Base-by-base conservation (phyloP, 2,888 invertebrate species). In the Chorisops tibialis region DNA sequence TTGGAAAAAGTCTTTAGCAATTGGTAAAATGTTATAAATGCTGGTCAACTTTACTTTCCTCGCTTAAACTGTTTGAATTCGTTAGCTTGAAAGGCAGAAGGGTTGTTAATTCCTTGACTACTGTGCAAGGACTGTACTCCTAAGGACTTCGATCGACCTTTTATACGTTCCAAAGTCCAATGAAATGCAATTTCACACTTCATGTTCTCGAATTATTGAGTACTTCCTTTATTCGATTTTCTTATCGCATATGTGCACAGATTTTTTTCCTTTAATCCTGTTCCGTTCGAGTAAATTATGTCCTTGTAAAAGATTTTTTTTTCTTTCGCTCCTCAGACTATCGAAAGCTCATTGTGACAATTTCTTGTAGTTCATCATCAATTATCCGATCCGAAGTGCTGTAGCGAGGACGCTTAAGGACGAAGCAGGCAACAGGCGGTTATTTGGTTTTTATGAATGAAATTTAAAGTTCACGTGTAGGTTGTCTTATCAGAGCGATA, bases 231-330 rank as follows among this genome's bases (percentile, higher is more conserved):
- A 70, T 69, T 70, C 64, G 65, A 67, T 69, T 66, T 68, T 68
- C 69, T 71, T 71, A 72, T 72, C 72, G 68, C 68, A 70, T 66
- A 66, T 69, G 68, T 68, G 70, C 70, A 72, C 70, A 43, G 54
- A 37, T 52, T 64, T 48, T 38, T 48, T 39, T 22, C 12, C 14
- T 19, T 4, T 19, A 52, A 37, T 37, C 48, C 21, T 38, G 35
- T 59, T 59, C 56, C 45, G 35, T 43, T 43, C 43, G 22, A 30
- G 35, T 16, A n/a, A 12, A 5, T 43, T 30, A 30, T 30, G 30
- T 30, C 30, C 30, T 1, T 30, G 30, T 30, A 30, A 30, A 30
- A 30, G 9, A 9, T 9, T 30, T 30, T 9, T 30, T 30, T 30
- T 5, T 30, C 9, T 2, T 5, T 30, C 7, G 30, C 30, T 30